phyloP scores from a whole-genome alignment of 2,888 invertebrate species.

The Latrodectus hesperus region DNA sequence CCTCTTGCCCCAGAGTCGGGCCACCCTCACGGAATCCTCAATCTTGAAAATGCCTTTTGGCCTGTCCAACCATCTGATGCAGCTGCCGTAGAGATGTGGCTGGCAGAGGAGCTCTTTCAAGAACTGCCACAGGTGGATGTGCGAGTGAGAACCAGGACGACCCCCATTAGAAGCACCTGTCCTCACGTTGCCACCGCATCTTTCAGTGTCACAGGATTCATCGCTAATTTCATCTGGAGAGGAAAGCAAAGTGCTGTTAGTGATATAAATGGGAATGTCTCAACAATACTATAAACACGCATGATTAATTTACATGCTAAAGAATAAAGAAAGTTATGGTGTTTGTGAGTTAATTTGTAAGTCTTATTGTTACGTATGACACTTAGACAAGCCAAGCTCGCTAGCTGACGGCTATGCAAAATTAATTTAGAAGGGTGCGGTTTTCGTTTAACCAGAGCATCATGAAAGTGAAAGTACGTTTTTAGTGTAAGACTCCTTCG shows the following conservation, averaged over 20 bases:
- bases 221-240: conserved; percentile 71
- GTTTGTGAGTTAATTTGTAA: no score
- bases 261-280: background rate
- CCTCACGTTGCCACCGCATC: conserved; percentile 40
- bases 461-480: no score
- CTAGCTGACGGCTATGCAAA: no score
- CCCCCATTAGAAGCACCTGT: conserved; percentile 29
- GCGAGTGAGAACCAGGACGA: conserved; percentile 78
- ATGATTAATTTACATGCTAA: no score
- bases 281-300: no score
- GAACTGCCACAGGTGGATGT: conserved; percentile 99
- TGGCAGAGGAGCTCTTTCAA: conserved; percentile 93
- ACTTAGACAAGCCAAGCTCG: no score
- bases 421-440: no score
- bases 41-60: conserved; percentile 97
- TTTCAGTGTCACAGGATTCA: conserved; percentile 70
- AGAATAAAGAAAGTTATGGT: no score
- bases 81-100: conserved; percentile 91
- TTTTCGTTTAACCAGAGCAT: no score
- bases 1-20: conserved; percentile 97
- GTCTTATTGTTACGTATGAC: no score
- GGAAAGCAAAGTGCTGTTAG: conserved; percentile 8
- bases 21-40: conserved; percentile 97
- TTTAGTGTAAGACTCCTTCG: no score
- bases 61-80: conserved; percentile 98